A percentile compares a stretch with the other conserved stretches of the same genome.
Conservation (phyloP, 2,888 invertebrate species). For the Monoplex corrugatus region DNA sequence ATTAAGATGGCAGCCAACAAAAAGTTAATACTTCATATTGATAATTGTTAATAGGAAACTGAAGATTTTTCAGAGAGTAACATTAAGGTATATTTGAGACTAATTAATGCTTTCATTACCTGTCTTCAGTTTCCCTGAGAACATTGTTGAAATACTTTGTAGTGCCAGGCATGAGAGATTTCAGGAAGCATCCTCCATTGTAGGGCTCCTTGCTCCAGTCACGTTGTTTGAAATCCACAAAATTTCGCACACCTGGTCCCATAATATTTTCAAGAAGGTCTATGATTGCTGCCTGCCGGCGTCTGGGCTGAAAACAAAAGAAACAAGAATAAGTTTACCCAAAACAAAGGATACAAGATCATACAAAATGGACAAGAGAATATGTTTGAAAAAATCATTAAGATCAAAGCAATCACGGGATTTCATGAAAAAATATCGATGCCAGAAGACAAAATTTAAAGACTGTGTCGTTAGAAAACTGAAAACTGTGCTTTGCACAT, state of each 20-base stretch:
- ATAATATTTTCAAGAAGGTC: slow-evolving; percentile 78
- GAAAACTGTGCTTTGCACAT: too few species aligned
- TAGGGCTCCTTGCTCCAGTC: slow-evolving; percentile 80
- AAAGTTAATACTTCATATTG: too few species aligned
- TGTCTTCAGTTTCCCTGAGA: slow-evolving; percentile 64
- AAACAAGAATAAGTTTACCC: not conserved
- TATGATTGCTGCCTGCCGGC: slow-evolving; percentile 79
- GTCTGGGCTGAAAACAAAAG: slow-evolving; percentile 67
- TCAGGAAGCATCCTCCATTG: slow-evolving; percentile 79
- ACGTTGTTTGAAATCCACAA: slow-evolving; percentile 78
- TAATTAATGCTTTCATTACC: not conserved
- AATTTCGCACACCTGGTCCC: slow-evolving; percentile 73
- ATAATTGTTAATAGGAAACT: too few species aligned
- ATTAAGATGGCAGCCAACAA: too few species aligned
- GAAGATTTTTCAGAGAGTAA: too few species aligned
- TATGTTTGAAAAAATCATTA: too few species aligned
- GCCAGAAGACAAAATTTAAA: too few species aligned
- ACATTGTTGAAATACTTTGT: slow-evolving; percentile 74
- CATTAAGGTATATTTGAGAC: too few species aligned
- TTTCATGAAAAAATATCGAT: too few species aligned
- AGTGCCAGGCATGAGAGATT: slow-evolving; percentile 77
- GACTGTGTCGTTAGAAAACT: too few species aligned
- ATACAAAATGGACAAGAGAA: too few species aligned
- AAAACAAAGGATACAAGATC: not conserved
- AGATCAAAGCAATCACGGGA: too few species aligned